Evolutionary conservation across 1,140 invertebrate genomes (phyloP).

Genomic region (Idris sp.): DNA sequence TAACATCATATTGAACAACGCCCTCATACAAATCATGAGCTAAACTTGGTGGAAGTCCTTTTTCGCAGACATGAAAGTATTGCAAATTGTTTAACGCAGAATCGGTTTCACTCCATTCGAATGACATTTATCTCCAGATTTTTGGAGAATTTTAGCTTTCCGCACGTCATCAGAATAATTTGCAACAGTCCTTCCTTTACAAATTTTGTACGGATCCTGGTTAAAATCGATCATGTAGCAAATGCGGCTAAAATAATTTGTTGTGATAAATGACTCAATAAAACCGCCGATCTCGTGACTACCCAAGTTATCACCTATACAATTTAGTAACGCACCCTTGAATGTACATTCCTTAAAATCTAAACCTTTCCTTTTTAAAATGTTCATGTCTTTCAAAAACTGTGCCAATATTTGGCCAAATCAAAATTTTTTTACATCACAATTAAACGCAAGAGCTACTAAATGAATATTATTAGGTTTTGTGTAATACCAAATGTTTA

Average conservation of each 20-base stretch:
- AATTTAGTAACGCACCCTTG: slow-evolving; percentile 37
- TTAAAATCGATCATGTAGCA: slow-evolving; percentile 46
- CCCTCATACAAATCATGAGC: slow-evolving; percentile 45
- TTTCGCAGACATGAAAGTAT: slow-evolving; percentile 47
- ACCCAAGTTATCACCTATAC: slow-evolving; percentile 61
- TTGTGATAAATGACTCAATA: slow-evolving; percentile 47
- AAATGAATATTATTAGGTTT: slow-evolving; percentile 35
- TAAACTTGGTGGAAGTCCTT: slow-evolving; percentile 21
- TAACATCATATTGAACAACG: slow-evolving; percentile 42
- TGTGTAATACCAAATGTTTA: slow-evolving; percentile 30
- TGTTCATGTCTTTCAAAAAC: slow-evolving; percentile 30
- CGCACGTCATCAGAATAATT: slow-evolving; percentile 13
- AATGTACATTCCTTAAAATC: slow-evolving; percentile 19
- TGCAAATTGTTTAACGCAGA: slow-evolving; percentile 48
- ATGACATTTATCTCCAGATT: slow-evolving; percentile 1
- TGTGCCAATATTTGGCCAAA: slow-evolving; percentile 35
- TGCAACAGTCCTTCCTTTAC: slow-evolving; percentile 10
- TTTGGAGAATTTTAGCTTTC: neutral
- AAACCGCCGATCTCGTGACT: slow-evolving; percentile 62
- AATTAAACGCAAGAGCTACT: slow-evolving; percentile 20
- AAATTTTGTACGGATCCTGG: slow-evolving; percentile 16
- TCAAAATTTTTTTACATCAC: slow-evolving; percentile 28
- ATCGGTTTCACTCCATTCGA: slow-evolving; percentile 32
- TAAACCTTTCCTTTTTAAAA: slow-evolving; percentile 33
- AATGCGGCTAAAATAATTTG: slow-evolving; percentile 57